phyloP scores from a whole-genome alignment of 2,888 invertebrate genomes.

The Leptinotarsa juncta region DNA sequence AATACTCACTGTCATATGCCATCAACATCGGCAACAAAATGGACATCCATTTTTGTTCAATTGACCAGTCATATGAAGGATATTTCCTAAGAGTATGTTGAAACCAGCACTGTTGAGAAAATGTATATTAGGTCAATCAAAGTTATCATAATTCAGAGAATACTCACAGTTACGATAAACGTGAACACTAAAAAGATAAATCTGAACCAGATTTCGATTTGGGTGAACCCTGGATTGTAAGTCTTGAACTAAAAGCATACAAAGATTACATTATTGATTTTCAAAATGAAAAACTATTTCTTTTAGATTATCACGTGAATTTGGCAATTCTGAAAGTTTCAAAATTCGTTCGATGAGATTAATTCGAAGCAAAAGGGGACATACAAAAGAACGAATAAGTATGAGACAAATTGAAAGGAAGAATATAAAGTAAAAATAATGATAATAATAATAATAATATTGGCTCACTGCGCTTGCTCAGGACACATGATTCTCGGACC shows the following conservation, averaged over 20 bases:
- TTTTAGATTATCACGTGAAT: too few relatives aligned
- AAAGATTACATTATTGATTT: neutral
- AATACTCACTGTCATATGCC: conserved; percentile 87
- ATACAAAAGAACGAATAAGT: too few relatives aligned
- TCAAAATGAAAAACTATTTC: too few relatives aligned
- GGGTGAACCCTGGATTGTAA: conserved; percentile 95
- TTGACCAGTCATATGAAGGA: conserved; percentile 92
- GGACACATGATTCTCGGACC: too few relatives aligned
- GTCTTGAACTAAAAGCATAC: conserved; percentile 84
- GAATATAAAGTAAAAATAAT: too few relatives aligned
- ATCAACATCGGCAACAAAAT: conserved; percentile 86
- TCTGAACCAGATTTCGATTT: conserved; percentile 97
- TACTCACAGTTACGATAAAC: conserved; percentile 87
- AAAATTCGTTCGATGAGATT: too few relatives aligned
- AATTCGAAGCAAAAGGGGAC: too few relatives aligned
- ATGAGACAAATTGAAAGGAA: too few relatives aligned
- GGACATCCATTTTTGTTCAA: conserved; percentile 97
- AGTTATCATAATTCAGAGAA: neutral
- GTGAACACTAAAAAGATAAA: conserved; percentile 91
- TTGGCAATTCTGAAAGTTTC: too few relatives aligned
- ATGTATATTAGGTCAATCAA: neutral
- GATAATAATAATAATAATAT: too few relatives aligned
- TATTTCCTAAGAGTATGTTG: conserved; percentile 89
- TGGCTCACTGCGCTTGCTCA: too few relatives aligned
- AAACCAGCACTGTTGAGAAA: conserved; percentile 86